Percentiles rank a stretch among this genome's conserved stretches.
phyloP scores from a whole-genome alignment of 2,113 vertebrate genomes.

The Nannobrachium achirus region DNA sequence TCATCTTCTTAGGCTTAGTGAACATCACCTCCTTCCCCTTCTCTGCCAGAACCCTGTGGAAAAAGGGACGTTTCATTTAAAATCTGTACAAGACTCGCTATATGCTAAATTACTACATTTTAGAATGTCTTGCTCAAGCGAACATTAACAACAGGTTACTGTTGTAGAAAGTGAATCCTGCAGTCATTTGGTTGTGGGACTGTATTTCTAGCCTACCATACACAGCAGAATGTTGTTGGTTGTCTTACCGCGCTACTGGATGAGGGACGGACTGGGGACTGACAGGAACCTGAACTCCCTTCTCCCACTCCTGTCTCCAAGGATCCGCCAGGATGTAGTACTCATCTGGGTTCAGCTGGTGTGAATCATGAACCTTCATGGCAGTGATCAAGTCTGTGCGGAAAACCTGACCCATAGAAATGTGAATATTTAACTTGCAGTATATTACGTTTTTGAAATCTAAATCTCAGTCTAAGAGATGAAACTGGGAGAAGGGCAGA shows the following conservation, averaged over 20 bases:
- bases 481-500: too few species aligned
- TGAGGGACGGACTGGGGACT: slow-evolving; percentile 92
- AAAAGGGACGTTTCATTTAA: background rate
- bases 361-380: slow-evolving; percentile 97
- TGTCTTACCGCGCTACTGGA: slow-evolving; percentile 87
- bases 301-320: slow-evolving; percentile 99
- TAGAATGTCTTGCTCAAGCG: too few species aligned
- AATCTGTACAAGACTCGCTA: too few species aligned
- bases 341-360: slow-evolving; percentile 92
- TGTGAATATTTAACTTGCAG: background rate
- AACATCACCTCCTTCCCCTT: slow-evolving; percentile 85
- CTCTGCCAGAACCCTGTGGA: slow-evolving; percentile 82
- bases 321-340: slow-evolving; percentile 94
- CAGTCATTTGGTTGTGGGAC: too few species aligned
- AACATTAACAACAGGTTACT: too few species aligned
- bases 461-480: too few species aligned
- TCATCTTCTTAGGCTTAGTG: slow-evolving; percentile 88
- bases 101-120: too few species aligned
- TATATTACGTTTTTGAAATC: too few species aligned
- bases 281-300: slow-evolving; percentile 97
- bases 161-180: too few species aligned
- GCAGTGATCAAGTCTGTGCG: slow-evolving; percentile 98
- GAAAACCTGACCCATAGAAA: slow-evolving; percentile 87
- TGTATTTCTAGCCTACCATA: too few species aligned
- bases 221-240: background rate